Conservation (phyloP, 2,113 vertebrate genomes). For the Clarias macrocephalus region DNA sequence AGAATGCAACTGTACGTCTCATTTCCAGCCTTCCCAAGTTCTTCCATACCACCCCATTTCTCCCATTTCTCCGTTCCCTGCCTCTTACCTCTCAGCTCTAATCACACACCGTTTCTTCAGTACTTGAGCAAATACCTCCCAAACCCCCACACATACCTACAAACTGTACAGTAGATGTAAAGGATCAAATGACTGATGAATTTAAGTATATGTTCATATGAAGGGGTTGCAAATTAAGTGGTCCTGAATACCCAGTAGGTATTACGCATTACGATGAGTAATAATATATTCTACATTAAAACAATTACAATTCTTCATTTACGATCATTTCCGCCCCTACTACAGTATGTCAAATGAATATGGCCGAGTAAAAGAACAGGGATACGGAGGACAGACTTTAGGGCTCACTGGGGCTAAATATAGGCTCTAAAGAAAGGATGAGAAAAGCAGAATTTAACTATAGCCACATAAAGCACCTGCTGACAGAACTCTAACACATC, state of each 20-base stretch:
- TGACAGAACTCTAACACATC: slow-evolving; percentile 61
- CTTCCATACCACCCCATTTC: no score
- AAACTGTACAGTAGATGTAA: not conserved
- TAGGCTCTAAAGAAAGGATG: slow-evolving; percentile 41
- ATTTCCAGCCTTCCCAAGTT: no score
- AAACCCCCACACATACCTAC: not conserved
- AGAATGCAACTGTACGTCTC: no score
- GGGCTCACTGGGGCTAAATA: slow-evolving; percentile 27
- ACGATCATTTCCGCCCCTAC: not conserved
- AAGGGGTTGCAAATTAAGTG: not conserved
- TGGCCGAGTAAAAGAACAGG: not conserved
- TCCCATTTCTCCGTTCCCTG: no score
- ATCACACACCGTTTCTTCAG: no score
- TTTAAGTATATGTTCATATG: not conserved
- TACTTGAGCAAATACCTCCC: no score
- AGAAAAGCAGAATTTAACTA: slow-evolving; percentile 61
- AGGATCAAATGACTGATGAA: not conserved
- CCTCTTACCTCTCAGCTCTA: no score
- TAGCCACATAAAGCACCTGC: slow-evolving; percentile 70
- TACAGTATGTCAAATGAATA: not conserved
- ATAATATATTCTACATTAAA: not conserved
- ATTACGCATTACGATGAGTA: not conserved
- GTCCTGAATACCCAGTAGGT: not conserved
- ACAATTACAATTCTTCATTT: not conserved
- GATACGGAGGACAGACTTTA: slow-evolving; percentile 21